phyloP scores from a whole-genome alignment of 2,797 vertebrate species.

The Acanthurus leucopareius region DNA sequence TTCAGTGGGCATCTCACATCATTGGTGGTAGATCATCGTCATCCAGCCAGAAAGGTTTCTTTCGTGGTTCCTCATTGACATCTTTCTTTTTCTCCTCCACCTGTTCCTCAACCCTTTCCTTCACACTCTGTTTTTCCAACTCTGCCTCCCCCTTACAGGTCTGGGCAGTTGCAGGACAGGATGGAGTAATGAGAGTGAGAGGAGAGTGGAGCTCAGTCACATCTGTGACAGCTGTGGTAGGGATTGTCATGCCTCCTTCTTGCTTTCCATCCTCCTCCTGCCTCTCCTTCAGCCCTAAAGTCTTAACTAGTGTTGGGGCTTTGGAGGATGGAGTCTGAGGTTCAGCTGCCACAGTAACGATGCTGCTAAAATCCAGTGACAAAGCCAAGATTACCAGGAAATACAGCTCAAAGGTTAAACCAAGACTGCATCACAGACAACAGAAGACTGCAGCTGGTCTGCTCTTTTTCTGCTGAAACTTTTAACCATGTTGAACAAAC shows the following conservation, averaged over 20 bases:
- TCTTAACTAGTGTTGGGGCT: slow-evolving; percentile 45
- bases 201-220: slow-evolving; percentile 38
- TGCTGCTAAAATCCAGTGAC: slow-evolving; percentile 78
- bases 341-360: slow-evolving; percentile 63
- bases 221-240: slow-evolving; percentile 48
- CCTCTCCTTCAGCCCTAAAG: slow-evolving; percentile 56
- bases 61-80: slow-evolving; percentile 49
- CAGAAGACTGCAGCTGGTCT: slow-evolving; percentile 19
- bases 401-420: slow-evolving; percentile 39
- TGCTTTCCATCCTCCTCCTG: slow-evolving; percentile 52
- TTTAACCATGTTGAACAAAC: neutral
- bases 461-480: neutral
- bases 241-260: slow-evolving; percentile 57
- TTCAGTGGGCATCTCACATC: slow-evolving; percentile 83
- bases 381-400: slow-evolving; percentile 64
- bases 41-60: slow-evolving; percentile 80
- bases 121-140: slow-evolving; percentile 32
- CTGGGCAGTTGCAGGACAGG: slow-evolving; percentile 55
- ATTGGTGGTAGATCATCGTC: slow-evolving; percentile 84
- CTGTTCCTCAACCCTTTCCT: slow-evolving; percentile 39
- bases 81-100: slow-evolving; percentile 49
- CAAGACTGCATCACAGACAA: slow-evolving; percentile 15
- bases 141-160: slow-evolving; percentile 25
- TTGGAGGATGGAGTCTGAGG: slow-evolving; percentile 61
- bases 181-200: slow-evolving; percentile 39